Percentiles rank a stretch among this genome's conserved stretches.
These are phyloP conservation scores for Drosophila melanosoma DNA, from an alignment of 2,888 invertebrate genomes.

Conservation along the genomic window DNA sequence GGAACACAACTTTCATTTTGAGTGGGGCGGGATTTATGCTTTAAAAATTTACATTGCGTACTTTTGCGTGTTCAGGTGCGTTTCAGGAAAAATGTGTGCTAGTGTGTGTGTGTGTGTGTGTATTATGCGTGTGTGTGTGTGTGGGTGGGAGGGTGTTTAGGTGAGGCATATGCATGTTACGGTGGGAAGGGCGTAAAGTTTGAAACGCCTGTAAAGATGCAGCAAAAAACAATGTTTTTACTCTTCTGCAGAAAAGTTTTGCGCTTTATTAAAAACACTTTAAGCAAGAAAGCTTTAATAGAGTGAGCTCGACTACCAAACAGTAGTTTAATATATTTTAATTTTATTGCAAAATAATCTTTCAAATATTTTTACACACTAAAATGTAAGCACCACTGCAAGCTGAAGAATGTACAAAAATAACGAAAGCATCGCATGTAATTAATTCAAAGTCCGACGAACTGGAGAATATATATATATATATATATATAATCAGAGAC, in stretches of 20 bases:
- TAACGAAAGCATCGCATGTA: neutral
- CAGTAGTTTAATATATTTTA: neutral
- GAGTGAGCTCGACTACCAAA: neutral
- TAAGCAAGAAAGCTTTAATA: neutral
- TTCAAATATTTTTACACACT: neutral
- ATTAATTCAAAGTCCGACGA: neutral
- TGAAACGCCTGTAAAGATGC: constrained; percentile 20
- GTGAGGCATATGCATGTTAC: constrained; percentile 11
- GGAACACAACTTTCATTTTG: constrained; percentile 7
- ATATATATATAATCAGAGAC: neutral
- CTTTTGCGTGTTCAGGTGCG: constrained; percentile 34
- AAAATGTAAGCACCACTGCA: neutral
- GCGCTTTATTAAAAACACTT: constrained; percentile 58
- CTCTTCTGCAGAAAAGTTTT: constrained; percentile 58
- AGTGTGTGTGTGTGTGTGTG: neutral
- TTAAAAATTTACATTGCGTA: constrained; percentile 68
- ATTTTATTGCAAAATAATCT: neutral
- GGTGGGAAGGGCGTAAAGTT: constrained; percentile 39
- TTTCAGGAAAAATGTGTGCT: neutral
- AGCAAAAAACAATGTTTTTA: constrained; percentile 15
- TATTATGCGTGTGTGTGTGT: neutral
- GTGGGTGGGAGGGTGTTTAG: neutral
- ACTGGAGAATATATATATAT: neutral
- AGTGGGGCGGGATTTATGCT: constrained; percentile 28
- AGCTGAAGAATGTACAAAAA: neutral